Evolutionary conservation across 2,888 invertebrate species (phyloP), one percentile per base, ranked within the genome.

Genomic region (Venusia cambrica): DNA sequence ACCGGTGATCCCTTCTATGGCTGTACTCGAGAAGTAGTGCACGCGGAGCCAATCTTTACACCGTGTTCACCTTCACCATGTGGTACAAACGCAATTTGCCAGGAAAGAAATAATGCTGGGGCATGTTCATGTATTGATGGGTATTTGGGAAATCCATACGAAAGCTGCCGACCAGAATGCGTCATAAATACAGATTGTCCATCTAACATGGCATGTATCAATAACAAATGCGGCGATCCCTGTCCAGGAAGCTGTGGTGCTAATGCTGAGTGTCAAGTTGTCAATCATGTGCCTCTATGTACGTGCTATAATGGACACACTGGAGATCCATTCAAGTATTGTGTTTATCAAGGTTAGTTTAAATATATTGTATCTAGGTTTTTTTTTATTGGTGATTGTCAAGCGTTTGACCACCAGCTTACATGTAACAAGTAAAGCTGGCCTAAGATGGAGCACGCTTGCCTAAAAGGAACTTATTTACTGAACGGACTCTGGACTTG

Each of bases 231-330:
- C 58, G 74, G 84, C 28, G 92, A 94, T 73, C 94, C 94, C 10
- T 95, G 94, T 54, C 92, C 93, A 9, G 94, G 93, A 41, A 92
- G 91, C 32, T 95, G 94, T 66, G 94, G 93, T 2, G 87, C 89
- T 44, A 93, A 93, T 65, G 92, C 94, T 5, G 85, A 90, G 24
- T 94, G 94, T 64, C 91, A 91, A 78, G 93, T 93, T 9, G 89
- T 92, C 4, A 92, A 92, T 51, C 92, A 93, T 70, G 62, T 93
- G 47, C 91, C 92, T 22, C 75, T 89, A 18, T 92, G 94, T 61
- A 90, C 89, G 15, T 95, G 95, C 62, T 62, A 88, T 10, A 74
- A 74, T 38, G 92, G 92, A 10, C 93, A 90, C 59, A 90, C 90
- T 5, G 95, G 95, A 21, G 93, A 95, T 87, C 93, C 94, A 14